These are phyloP conservation scores for Gerris buenoi DNA, from an alignment of 1,140 invertebrate genomes.

Conservation along the genomic window DNA sequence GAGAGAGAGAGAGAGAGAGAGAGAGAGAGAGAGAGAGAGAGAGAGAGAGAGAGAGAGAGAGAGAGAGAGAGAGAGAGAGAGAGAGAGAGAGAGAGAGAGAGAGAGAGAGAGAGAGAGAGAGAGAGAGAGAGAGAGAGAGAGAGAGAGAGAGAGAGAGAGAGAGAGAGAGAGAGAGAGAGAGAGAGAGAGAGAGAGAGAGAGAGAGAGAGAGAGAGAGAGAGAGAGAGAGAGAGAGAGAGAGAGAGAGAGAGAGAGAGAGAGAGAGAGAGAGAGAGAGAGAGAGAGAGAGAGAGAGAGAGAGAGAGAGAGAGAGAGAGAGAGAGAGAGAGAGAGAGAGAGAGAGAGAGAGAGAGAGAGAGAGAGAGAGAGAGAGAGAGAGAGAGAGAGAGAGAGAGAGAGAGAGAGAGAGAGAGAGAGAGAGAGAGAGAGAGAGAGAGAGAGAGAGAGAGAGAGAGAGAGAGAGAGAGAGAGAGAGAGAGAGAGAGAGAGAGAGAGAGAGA, in stretches of 20 bases:
- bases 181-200: constrained; percentile 14
- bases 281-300: constrained; percentile 6
- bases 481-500: constrained; percentile 10
- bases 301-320: constrained; percentile 12
- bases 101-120: constrained; percentile 9
- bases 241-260: constrained; percentile 9
- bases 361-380: constrained; percentile 16
- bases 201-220: constrained; percentile 12
- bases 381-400: constrained; percentile 6
- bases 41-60: constrained; percentile 17
- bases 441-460: constrained; percentile 12
- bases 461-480: constrained; percentile 14
- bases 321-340: constrained; percentile 12
- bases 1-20: constrained; percentile 13
- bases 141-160: constrained; percentile 13
- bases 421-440: constrained; percentile 9
- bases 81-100: neutral
- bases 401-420: neutral
- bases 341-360: constrained; percentile 10
- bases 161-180: constrained; percentile 12
- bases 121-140: constrained; percentile 12
- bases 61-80: constrained; percentile 6
- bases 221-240: constrained; percentile 6
- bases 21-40: constrained; percentile 11
- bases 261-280: neutral